Percentiles rank a stretch among this genome's conserved stretches.
phyloP scores from a whole-genome alignment of 2,797 vertebrate genomes.

The Lacerta bilineata region DNA sequence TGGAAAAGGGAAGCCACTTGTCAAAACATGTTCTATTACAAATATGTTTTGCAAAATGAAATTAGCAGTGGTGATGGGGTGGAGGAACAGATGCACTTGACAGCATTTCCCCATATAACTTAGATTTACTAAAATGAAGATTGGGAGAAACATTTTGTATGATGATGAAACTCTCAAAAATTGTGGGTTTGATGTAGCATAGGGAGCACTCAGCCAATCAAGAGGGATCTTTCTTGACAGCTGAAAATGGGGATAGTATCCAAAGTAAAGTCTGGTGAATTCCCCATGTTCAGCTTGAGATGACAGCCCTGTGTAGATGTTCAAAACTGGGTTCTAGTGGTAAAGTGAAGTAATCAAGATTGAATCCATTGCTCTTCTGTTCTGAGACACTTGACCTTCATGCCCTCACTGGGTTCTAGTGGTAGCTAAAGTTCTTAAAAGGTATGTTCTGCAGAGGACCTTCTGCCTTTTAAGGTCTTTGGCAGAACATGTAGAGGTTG shows the following conservation, averaged over 20 bases:
- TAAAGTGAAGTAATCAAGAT: neutral
- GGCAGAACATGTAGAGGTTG: neutral
- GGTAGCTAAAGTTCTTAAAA: neutral
- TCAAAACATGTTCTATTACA: conserved; percentile 37
- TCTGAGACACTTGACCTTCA: neutral
- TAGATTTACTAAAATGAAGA: neutral
- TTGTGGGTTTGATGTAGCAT: neutral
- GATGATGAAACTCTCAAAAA: neutral
- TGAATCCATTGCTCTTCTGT: too few relatives aligned
- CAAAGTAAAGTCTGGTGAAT: neutral
- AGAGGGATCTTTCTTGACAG: neutral
- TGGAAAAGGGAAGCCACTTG: conserved; percentile 60
- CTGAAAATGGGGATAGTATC: neutral
- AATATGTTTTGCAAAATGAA: conserved; percentile 31
- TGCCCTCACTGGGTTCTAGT: too few relatives aligned
- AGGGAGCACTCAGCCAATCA: neutral
- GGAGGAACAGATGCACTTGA: neutral
- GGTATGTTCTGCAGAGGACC: neutral
- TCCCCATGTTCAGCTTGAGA: neutral
- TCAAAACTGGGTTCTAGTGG: neutral
- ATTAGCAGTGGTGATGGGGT: too few relatives aligned
- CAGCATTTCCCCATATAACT: neutral
- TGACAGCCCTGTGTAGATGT: neutral
- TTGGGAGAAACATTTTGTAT: neutral
- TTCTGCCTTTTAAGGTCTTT: neutral